Percentiles rank a stretch among this genome's conserved stretches.
Evolutionary conservation across 2,888 invertebrate species (phyloP).

Genomic region (Drosophila paucipuncta): DNA sequence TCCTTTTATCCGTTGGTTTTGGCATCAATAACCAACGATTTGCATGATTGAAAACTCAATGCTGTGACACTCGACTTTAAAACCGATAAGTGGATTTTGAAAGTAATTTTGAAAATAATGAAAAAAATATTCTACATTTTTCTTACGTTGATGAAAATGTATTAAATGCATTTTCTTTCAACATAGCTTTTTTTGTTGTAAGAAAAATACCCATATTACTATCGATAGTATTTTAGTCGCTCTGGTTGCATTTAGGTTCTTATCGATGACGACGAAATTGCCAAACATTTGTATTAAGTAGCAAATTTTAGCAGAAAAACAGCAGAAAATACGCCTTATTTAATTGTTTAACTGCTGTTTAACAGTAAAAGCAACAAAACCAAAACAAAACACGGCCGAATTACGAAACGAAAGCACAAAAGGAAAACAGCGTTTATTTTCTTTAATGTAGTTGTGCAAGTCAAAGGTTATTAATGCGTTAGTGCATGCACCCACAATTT

Average conservation of each 20-base stretch:
- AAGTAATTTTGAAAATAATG: neutral
- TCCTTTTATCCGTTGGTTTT: constrained; percentile 2
- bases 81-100: neutral
- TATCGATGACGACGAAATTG: constrained; percentile 49
- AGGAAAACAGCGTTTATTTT: constrained; percentile 4
- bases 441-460: constrained; percentile 24
- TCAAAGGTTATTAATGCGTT: constrained; percentile 50
- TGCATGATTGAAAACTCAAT: constrained; percentile 1
- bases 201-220: neutral
- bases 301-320: constrained; percentile 49
- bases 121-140: no score
- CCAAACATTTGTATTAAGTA: constrained; percentile 50
- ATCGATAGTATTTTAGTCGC: constrained; percentile 32
- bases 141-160: neutral
- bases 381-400: constrained; percentile 17
- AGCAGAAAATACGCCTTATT: neutral
- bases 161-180: neutral
- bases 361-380: constrained; percentile 5
- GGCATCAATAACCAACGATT: neutral
- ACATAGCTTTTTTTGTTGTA: neutral
- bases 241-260: constrained; percentile 19
- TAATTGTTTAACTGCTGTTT: neutral
- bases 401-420: neutral
- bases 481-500: constrained; percentile 6
- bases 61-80: constrained; percentile 4